Base-by-base conservation (phyloP, 2,888 invertebrate species). In the Allophyes oxyacanthae region DNA sequence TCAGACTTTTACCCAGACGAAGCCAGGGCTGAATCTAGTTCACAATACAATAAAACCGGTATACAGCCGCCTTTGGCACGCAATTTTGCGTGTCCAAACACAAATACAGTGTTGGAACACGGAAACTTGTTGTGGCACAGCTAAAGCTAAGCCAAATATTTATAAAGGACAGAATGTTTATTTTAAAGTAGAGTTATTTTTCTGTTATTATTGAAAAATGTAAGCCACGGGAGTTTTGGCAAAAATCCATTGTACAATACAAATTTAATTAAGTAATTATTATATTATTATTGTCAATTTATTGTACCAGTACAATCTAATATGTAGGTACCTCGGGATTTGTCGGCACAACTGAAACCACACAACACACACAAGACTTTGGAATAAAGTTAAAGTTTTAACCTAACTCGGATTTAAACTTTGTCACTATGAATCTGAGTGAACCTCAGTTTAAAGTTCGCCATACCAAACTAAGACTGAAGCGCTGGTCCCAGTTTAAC, bases 1-100 rank as follows among this genome's bases (percentile, higher is more conserved):
- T 6, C 28, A 2, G 7, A 28, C 28, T 32, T 8, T 14, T 37
- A 30, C 1, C 2, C 66, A 40, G 28, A 46, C 50, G 9, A 0
- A 30, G 28, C 13, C 49, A 15, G 9, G 10, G 5, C 11, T 10
- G 6, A 50, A 50, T 30, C 40, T 53, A 44, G 49, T 60, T 11
- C 38, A 38, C 7, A 33, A 32, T 25, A 53, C 56, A 43, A 52
- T 51, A 61, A 45, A 56, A 61, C 30, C 15, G n/a, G 15, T 11
- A 2, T 36, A 13, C 26, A 38, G 15, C 38, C 37, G 30, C 14
- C 37, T 50, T 72, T 45, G 50, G 44, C 69, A 69, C 69, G 69
- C 74, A 40, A 63, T 52, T 69, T 69, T 46, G 74, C 69, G 74
- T 69, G 69, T 63, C 33, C 0, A 2, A 36, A 40, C 28, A 36